Base-by-base conservation (phyloP, 2,888 invertebrate species). In the Diabrotica balteata region DNA sequence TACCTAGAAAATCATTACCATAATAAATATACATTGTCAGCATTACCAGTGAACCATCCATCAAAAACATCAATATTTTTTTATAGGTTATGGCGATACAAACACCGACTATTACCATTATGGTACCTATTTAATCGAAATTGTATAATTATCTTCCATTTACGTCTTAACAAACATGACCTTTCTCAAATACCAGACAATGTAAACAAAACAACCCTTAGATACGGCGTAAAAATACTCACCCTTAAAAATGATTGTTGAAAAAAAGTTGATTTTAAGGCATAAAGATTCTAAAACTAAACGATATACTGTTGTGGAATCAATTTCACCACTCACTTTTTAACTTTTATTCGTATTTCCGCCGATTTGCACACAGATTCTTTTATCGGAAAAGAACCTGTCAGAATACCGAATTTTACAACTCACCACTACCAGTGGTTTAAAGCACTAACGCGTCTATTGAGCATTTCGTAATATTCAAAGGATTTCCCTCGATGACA, bases 381-480 rank as follows among this genome's bases (percentile, higher is more conserved):
- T 32, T 32, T 32, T 32, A 32, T 32, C 32, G 32, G 32, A 32
- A 32, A 32, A 32, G 32, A 32, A 32, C 4, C 32, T 32, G 32
- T 32, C 32, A 32, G 32, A 32, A 32, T 32, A 32, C 32, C 32
- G 32, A 32, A 32, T 32, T 32, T 32, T 32, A 32, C 32, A 32
- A 32, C 32, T 4, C 32, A 32, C 32, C 32, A 32, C 32, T 2
- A 4, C 5, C 32, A 4, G 32, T 32, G 5, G 4, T 32, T 32
- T 32, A 32, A 32, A 32, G 32, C 32, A 32, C 32, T 32, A 32
- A 32, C 32, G 32, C 32, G 32, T 32, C 32, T 4, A 17, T 45
- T 44, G 43, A 44, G 45, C 44, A 17, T 57, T 57, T 57, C 55
- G 45, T 57, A 57, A 57, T 57, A 45, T 45, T 43, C 11, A 43